Evolutionary conservation across 1,140 invertebrate genomes (phyloP).

Genomic region (Drosophila tristis): DNA sequence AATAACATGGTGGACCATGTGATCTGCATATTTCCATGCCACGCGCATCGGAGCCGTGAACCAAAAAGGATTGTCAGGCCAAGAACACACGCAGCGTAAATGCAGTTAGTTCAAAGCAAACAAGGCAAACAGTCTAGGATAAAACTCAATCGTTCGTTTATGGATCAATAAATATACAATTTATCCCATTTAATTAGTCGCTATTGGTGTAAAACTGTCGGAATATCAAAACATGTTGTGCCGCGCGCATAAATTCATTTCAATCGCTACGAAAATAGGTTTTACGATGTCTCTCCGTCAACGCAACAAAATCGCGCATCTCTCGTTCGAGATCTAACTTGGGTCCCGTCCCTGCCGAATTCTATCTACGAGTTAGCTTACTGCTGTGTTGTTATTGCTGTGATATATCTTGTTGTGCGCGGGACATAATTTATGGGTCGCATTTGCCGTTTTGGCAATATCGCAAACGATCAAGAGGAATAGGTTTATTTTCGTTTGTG

Average conservation of each 20-base stretch:
- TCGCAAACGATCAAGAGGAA: slow-evolving; percentile 31
- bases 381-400: slow-evolving; percentile 21
- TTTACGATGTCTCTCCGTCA: slow-evolving; percentile 64
- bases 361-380: slow-evolving; percentile 16
- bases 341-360: slow-evolving; percentile 18
- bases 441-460: slow-evolving; percentile 69
- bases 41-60: slow-evolving; percentile 34
- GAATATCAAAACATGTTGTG: slow-evolving; percentile 73
- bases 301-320: slow-evolving; percentile 17
- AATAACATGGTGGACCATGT: slow-evolving; percentile 25
- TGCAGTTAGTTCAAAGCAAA: slow-evolving; percentile 45
- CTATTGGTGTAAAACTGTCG: slow-evolving; percentile 71
- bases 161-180: slow-evolving; percentile 69
- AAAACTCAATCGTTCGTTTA: slow-evolving; percentile 21
- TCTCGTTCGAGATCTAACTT: slow-evolving; percentile 28
- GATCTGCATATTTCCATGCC: slow-evolving; percentile 45
- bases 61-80: not conserved
- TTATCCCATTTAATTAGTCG: slow-evolving; percentile 67
- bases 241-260: slow-evolving; percentile 71
- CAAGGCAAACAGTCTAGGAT: not conserved
- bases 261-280: slow-evolving; percentile 72
- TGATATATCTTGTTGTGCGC: slow-evolving; percentile 9
- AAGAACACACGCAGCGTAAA: too few species aligned
- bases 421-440: slow-evolving; percentile 62
- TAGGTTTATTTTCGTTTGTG: slow-evolving; percentile 14